Evolutionary conservation across 2,888 invertebrate genomes (phyloP).

Genomic region (Pseudococcus longispinus): DNA sequence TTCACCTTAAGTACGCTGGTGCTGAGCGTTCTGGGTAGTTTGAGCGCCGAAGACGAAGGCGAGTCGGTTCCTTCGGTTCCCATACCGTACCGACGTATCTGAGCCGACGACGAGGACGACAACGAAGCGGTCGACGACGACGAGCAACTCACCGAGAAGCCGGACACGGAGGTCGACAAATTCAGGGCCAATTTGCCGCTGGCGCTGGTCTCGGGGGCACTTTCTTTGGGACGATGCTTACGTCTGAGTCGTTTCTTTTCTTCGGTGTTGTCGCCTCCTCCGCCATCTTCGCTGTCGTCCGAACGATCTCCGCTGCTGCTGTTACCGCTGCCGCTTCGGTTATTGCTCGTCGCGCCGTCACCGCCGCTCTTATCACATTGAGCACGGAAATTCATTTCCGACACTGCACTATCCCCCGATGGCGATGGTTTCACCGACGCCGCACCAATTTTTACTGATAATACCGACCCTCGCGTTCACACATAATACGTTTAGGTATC

Average conservation of each 20-base stretch:
- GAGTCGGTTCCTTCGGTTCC: constrained; percentile 57
- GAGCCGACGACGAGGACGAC: constrained; percentile 46
- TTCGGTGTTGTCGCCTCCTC: not conserved
- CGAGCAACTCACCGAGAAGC: constrained; percentile 57
- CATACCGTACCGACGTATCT: constrained; percentile 45
- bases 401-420: not conserved
- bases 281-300: constrained; percentile 18
- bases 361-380: not conserved
- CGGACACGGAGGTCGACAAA: constrained; percentile 57
- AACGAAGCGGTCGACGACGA: constrained; percentile 53
- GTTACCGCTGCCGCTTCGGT: not conserved
- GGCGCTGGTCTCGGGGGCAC: constrained; percentile 45
- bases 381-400: constrained; percentile 23
- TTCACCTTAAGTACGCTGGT: constrained; percentile 82
- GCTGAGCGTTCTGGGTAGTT: constrained; percentile 75
- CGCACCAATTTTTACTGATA: constrained; percentile 28
- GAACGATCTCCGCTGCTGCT: constrained; percentile 35
- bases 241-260: constrained; percentile 33
- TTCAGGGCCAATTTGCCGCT: constrained; percentile 46
- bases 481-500: not conserved
- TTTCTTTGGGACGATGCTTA: constrained; percentile 41
- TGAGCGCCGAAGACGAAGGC: constrained; percentile 61
- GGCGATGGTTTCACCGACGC: not conserved
- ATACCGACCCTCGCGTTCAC: not conserved
- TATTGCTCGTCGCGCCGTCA: not conserved